A percentile compares a stretch with the other conserved stretches of the same genome.
Evolutionary conservation across 1,140 invertebrate genomes (phyloP).

Genomic region (Drosophila pandora): DNA sequence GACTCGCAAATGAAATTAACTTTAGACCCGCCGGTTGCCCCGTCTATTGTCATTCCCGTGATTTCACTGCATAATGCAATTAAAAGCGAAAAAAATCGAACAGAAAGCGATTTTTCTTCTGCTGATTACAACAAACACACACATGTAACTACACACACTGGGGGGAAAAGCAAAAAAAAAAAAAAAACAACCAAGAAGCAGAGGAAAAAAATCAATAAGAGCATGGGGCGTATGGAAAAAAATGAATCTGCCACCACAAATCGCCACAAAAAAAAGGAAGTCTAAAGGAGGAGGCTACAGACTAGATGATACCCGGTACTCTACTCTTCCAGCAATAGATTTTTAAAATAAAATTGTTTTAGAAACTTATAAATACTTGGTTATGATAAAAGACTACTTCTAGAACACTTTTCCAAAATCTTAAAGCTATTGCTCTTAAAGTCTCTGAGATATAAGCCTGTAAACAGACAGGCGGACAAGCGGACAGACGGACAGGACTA

Average conservation of each 20-base stretch:
- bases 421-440: too few species aligned
- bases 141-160: neutral
- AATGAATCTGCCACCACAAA: constrained; percentile 50
- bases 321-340: too few species aligned
- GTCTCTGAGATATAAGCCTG: too few species aligned
- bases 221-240: constrained; percentile 33
- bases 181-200: neutral
- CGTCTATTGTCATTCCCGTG: constrained; percentile 17
- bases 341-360: too few species aligned
- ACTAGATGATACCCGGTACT: too few species aligned
- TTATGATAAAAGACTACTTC: too few species aligned
- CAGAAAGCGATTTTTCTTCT: constrained; percentile 55
- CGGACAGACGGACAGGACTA: too few species aligned
- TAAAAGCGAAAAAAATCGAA: constrained; percentile 51
- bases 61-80: constrained; percentile 75
- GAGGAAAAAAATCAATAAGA: constrained; percentile 61
- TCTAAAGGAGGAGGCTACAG: too few species aligned
- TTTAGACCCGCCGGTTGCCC: constrained; percentile 10
- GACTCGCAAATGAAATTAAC: constrained; percentile 65
- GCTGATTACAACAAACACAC: constrained; percentile 15
- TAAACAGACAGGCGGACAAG: too few species aligned
- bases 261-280: constrained; percentile 29
- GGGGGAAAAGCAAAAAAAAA: neutral
- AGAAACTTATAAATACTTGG: too few species aligned
- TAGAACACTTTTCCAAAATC: too few species aligned